Evolutionary conservation across 2,113 vertebrate genomes (phyloP).

Genomic region (Sarotherodon lohbergeri): DNA sequence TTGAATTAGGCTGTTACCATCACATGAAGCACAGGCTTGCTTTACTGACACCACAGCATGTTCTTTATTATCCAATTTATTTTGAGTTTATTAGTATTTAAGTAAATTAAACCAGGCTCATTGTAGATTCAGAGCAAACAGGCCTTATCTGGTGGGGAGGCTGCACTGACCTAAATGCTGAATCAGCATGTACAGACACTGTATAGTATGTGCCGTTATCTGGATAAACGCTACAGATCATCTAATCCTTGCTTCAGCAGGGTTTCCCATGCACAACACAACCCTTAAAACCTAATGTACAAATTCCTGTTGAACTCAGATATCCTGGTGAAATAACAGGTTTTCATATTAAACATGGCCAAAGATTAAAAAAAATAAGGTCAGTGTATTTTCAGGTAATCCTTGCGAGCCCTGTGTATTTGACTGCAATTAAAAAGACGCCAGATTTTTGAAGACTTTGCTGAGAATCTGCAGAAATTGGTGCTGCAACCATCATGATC

Average conservation of each 20-base stretch:
- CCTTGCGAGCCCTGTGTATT: background rate
- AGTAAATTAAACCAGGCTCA: background rate
- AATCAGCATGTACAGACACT: background rate
- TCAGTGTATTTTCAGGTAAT: background rate
- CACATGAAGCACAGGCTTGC: background rate
- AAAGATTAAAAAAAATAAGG: background rate
- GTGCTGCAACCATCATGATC: background rate
- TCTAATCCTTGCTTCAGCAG: background rate
- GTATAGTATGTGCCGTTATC: background rate
- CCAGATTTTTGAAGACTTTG: background rate
- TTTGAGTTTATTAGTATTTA: background rate
- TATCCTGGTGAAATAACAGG: background rate
- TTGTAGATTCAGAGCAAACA: background rate
- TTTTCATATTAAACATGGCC: background rate
- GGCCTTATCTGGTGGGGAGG: background rate
- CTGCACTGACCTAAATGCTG: background rate
- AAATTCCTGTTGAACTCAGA: background rate
- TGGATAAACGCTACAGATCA: background rate
- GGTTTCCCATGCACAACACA: background rate
- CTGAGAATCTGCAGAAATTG: background rate
- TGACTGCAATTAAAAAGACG: background rate
- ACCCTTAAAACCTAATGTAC: background rate
- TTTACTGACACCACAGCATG: background rate
- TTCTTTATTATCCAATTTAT: background rate
- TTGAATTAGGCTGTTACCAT: background rate